Conservation (phyloP, 2,888 invertebrate species). For the Melanargia galathea region DNA sequence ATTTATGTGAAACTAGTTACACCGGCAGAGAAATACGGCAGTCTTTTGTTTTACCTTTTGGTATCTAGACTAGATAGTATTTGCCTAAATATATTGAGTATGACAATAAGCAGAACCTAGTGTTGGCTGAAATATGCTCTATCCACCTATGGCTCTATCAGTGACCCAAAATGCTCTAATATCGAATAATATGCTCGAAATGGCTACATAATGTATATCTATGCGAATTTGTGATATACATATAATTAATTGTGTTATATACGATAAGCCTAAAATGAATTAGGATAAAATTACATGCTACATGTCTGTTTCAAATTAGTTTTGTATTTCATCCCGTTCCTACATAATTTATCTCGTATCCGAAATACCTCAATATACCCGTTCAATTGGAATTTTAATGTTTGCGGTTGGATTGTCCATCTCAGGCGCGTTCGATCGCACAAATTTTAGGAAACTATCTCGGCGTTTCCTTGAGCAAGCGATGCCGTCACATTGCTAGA, state of each 20-base stretch:
- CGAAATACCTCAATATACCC: conserved; percentile 1
- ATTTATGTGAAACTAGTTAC: conserved; percentile 1
- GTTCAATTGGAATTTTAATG: conserved; percentile 10
- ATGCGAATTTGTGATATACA: not conserved
- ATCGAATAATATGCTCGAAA: no score
- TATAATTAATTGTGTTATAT: not conserved
- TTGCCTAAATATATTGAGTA: no score
- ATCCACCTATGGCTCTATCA: no score
- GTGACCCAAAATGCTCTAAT: no score
- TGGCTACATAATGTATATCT: not conserved
- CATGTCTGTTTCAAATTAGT: conserved; percentile 9
- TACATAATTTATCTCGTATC: not conserved
- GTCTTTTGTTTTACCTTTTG: not conserved
- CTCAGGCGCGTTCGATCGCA: not conserved
- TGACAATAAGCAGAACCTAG: no score
- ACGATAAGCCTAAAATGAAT: no score
- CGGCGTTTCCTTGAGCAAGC: no score
- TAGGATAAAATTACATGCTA: no score
- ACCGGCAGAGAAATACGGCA: not conserved
- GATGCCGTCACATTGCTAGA: no score
- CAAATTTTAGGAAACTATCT: not conserved
- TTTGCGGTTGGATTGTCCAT: not conserved
- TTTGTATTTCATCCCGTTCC: conserved; percentile 7
- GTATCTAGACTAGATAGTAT: not conserved
- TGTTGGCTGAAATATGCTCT: no score